These are phyloP conservation scores for Nerophis ophidion DNA, from an alignment of 2,113 vertebrate genomes.

Conservation along the genomic window DNA sequence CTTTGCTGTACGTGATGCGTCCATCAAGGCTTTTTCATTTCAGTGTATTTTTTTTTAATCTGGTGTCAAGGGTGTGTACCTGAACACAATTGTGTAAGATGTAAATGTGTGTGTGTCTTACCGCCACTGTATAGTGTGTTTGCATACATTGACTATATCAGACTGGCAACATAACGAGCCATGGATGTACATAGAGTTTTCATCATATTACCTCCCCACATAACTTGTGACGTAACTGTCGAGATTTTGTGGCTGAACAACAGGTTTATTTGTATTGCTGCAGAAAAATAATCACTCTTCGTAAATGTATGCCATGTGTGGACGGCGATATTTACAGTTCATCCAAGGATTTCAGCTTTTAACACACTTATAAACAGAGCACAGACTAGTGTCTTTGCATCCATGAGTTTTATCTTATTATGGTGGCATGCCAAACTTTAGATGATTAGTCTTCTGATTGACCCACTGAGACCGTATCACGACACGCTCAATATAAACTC, in stretches of 20 bases:
- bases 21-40: constrained; percentile 28
- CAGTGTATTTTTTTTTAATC: constrained; percentile 20
- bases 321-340: constrained; percentile 5
- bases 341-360: constrained; percentile 4
- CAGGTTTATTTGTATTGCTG: constrained; percentile 16
- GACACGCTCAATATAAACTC: neutral
- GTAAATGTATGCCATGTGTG: constrained; percentile 32
- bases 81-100: constrained; percentile 36
- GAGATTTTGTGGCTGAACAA: constrained; percentile 30
- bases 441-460: constrained; percentile 6
- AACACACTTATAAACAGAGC: constrained; percentile 19
- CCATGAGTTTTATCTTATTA: neutral
- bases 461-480: constrained; percentile 1
- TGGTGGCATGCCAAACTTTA: neutral
- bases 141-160: constrained; percentile 49
- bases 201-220: neutral
- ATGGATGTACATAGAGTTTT: constrained; percentile 45
- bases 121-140: neutral
- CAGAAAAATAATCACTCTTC: constrained; percentile 12
- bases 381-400: constrained; percentile 10
- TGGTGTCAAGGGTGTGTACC: constrained; percentile 19
- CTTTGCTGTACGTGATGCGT: constrained; percentile 14
- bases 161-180: constrained; percentile 50
- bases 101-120: constrained; percentile 38
- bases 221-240: constrained; percentile 47